Evolutionary conservation across 53 echinoderm and acorn worm genomes (phyloP), one percentile per base, ranked within the genome.

Genomic region (Antedon mediterranea): DNA sequence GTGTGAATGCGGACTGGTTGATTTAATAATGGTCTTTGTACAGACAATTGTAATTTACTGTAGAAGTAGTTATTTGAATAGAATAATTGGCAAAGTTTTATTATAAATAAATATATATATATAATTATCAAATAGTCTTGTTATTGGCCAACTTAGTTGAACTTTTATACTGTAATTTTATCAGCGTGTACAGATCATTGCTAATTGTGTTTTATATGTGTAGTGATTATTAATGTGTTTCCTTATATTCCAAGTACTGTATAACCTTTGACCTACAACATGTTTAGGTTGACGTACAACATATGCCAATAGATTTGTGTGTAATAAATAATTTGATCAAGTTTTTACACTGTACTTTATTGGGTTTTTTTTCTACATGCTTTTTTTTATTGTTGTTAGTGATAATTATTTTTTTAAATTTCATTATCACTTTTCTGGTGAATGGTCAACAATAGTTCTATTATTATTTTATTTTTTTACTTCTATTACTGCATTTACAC

Each of bases 161-260:
- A 57, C 57, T 57, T 57, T 57, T 57, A 57, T 57, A 57, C 57
- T 57, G 57, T 57, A 57, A 57, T 57, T 57, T 57, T 57, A 57
- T 57, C 57, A 57, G 57, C 57, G 11, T 57, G 57, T 57, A 57
- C 57, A 57, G 57, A 57, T 18, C 23, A 23, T 57, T 57, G 57
- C 57, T 57, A 57, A 57, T 57, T 57, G 57, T 57, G 23, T 57
- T 57, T 57, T 57, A 57, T 57, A 57, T 57, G 57, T 57, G 57
- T 57, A 57, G 57, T 23, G 23, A 57, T 57, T 41, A 41, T 41
- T 57, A 57, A 57, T 57, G 57, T 23, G 20, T 18, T 18, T 57
- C 1, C 4, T 26, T 2, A 18, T 57, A 57, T 57, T 57, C 57
- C 57, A 57, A 57, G 20, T 23, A n/a, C n/a, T n/a, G n/a, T n/a